phyloP scores from a whole-genome alignment of 2,797 vertebrate species.

The Euphonia xanthogaster region DNA sequence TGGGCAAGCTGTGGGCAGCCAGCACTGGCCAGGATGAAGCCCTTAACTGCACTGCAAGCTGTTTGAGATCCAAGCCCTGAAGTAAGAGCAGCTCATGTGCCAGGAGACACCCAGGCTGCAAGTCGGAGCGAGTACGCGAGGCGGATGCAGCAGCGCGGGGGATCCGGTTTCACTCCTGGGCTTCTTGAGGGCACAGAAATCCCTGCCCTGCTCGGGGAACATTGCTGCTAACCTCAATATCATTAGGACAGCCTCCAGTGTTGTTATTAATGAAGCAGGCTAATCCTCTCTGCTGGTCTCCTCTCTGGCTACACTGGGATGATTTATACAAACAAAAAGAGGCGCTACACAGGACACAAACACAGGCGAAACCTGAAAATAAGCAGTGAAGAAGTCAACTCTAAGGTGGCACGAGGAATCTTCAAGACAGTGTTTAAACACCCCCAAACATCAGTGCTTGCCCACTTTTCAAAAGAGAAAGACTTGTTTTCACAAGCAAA shows the following conservation, averaged over 20 bases:
- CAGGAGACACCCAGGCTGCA: background rate
- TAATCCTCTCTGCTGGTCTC: background rate
- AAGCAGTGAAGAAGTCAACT: background rate
- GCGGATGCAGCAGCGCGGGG: background rate
- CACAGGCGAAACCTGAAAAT: background rate
- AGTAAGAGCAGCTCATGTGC: background rate
- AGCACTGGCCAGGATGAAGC: background rate
- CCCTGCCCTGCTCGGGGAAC: background rate
- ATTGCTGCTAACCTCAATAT: background rate
- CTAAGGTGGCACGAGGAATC: background rate
- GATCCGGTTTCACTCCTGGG: background rate
- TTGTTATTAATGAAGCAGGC: background rate
- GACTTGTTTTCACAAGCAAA: background rate
- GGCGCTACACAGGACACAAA: background rate
- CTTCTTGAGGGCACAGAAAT: conserved; percentile 33
- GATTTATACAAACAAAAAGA: background rate
- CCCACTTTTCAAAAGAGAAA: background rate
- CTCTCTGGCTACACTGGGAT: background rate
- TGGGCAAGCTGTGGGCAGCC: background rate
- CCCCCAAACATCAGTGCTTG: background rate
- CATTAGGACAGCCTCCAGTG: background rate
- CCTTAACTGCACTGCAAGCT: background rate
- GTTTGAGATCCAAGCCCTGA: background rate
- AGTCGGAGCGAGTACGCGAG: background rate
- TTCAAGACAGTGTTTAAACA: background rate